Percentiles rank a stretch among this genome's conserved stretches.
These are phyloP conservation scores for Synergus japonicus DNA, from an alignment of 2,888 invertebrate species.

Conservation along the genomic window DNA sequence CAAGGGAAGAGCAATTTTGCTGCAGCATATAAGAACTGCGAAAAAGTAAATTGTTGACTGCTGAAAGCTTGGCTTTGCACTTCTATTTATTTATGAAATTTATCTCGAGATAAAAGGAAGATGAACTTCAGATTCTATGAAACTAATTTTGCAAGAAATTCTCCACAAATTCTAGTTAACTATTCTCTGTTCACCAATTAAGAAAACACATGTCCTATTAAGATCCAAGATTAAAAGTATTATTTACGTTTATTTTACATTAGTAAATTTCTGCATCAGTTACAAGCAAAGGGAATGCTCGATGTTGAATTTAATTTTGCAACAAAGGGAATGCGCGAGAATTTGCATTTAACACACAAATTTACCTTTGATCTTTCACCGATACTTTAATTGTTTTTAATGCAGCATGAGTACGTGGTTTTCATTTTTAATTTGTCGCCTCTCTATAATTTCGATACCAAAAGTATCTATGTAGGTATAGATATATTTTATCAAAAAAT, in stretches of 20 bases:
- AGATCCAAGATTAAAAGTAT: neutral
- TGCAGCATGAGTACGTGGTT: neutral
- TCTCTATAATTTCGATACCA: neutral
- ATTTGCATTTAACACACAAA: neutral
- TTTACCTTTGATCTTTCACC: slow-evolving; percentile 1
- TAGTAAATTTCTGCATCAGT: neutral
- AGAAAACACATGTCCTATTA: neutral
- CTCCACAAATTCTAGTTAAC: neutral
- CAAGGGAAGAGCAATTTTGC: slow-evolving; percentile 12
- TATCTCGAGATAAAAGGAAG: neutral
- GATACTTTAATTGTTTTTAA: neutral
- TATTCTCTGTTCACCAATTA: neutral
- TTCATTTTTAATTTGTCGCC: neutral
- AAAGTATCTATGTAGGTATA: no score
- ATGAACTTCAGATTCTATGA: neutral
- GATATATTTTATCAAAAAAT: no score
- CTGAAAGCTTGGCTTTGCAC: slow-evolving; percentile 7
- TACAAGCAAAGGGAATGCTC: neutral
- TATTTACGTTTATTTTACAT: neutral
- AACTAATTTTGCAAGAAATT: neutral
- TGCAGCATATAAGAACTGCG: slow-evolving; percentile 1
- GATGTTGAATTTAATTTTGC: neutral
- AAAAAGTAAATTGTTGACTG: slow-evolving; percentile 16
- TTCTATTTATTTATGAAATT: slow-evolving; percentile 22
- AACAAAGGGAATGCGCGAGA: slow-evolving; percentile 9